Conservation (phyloP, 1,140 invertebrate genomes). For the Galleria mellonella region DNA sequence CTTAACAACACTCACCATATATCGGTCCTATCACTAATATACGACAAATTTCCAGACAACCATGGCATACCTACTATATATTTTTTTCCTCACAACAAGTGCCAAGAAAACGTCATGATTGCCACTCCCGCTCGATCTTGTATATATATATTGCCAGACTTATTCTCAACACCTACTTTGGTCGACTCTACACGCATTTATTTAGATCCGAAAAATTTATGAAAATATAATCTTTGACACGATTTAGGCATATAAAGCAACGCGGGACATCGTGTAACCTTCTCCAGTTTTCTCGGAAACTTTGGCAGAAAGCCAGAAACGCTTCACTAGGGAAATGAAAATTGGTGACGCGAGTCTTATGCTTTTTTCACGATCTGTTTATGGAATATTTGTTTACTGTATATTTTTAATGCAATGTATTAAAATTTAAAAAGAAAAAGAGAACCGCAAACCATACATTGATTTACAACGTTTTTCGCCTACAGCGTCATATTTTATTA, state of each 20-base stretch:
- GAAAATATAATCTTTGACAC: conserved; percentile 55
- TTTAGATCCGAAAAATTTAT: conserved; percentile 29
- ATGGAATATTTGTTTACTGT: conserved; percentile 39
- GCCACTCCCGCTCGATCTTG: conserved; percentile 16
- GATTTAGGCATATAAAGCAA: conserved; percentile 66
- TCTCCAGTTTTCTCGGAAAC: conserved; percentile 62
- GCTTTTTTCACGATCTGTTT: conserved; percentile 59
- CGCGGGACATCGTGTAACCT: conserved; percentile 67
- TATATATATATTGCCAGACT: conserved; percentile 5
- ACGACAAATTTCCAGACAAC: not conserved
- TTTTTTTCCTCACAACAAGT: conserved; percentile 6
- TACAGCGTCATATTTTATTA: too few species aligned
- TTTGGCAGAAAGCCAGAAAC: conserved; percentile 48
- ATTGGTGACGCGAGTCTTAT: conserved; percentile 52
- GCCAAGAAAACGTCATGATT: conserved; percentile 14
- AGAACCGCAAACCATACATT: too few species aligned
- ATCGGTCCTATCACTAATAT: too few species aligned
- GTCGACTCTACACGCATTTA: conserved; percentile 5
- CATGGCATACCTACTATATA: not conserved
- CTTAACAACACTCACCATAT: too few species aligned
- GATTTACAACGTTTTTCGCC: too few species aligned
- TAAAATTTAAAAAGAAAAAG: too few species aligned
- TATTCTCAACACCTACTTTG: conserved; percentile 7
- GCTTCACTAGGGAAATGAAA: conserved; percentile 53
- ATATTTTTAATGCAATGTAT: too few species aligned